Conservation (phyloP, 2,888 invertebrate species). For the Laothoe populi region DNA sequence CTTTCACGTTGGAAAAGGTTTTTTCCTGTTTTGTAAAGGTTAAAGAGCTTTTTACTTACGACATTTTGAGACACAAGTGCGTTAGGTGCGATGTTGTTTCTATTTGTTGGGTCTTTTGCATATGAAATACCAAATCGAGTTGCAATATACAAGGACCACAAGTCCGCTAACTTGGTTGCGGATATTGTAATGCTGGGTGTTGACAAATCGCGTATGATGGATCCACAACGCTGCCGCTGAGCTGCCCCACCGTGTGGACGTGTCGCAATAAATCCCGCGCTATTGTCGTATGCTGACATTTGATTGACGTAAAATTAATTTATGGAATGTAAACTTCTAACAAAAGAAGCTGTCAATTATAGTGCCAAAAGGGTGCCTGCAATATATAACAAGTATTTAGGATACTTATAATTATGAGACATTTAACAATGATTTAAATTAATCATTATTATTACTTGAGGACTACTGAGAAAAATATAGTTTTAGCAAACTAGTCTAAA, state of each 20-base stretch:
- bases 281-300: slow-evolving; percentile 38
- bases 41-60: slow-evolving; percentile 61
- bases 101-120: neutral
- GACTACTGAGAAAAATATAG: neutral
- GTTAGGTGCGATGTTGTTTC: neutral
- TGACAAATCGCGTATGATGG: slow-evolving; percentile 56
- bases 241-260: slow-evolving; percentile 28
- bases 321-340: slow-evolving; percentile 21
- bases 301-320: slow-evolving; percentile 31
- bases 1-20: slow-evolving; percentile 68
- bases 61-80: slow-evolving; percentile 36
- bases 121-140: neutral
- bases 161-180: slow-evolving; percentile 44
- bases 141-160: slow-evolving; percentile 29
- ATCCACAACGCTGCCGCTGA: slow-evolving; percentile 39
- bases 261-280: slow-evolving; percentile 38
- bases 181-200: slow-evolving; percentile 60
- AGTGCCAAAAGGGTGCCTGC: neutral
- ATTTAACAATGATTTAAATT: neutral
- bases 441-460: neutral
- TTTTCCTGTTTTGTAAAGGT: slow-evolving; percentile 72
- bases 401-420: too few species aligned
- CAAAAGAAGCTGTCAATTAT: slow-evolving; percentile 20
- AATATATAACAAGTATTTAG: too few species aligned
- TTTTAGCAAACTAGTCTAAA: too few species aligned